Base-by-base conservation (phyloP, 2,888 invertebrate genomes). In the Choreutis nemorana region DNA sequence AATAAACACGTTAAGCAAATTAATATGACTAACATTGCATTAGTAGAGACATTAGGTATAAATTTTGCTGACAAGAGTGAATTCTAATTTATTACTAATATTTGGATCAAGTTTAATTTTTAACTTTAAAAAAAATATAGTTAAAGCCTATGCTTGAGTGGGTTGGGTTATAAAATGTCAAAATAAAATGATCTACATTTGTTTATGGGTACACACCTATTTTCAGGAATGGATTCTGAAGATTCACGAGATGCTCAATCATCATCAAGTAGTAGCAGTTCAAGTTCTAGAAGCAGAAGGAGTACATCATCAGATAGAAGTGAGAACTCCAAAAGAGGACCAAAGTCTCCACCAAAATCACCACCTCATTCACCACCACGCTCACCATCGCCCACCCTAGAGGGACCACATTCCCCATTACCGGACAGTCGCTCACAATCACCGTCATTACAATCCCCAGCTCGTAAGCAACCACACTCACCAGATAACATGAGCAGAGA, bases 171-270 rank as follows among this genome's bases (percentile, higher is more conserved):
- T 12, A 23, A 11, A 29, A 18, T 4, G 16, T 14, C 21, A 23
- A 3, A n/a, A n/a, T 13, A n/a, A n/a, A n/a, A n/a, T n/a, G n/a
- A n/a, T n/a, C n/a, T n/a, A n/a, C n/a, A n/a, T n/a, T n/a, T n/a
- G n/a, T n/a, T n/a, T n/a, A n/a, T n/a, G n/a, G n/a, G n/a, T n/a
- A n/a, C n/a, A n/a, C 36, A 40, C 57, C 62, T 62, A 40, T 50
- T 68, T 64, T 36, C 72, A 79, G 78, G 58, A 46, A 83, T 84
- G 83, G 84, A 84, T 58, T 83, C 83, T 11, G 83, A 83, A 60
- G 83, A 83, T 57, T 84, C 83, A 39, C 68, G 73, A 45, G 83
- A 82, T 66, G 79, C 65, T 44, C 64, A 57, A 34, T 64, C 77
- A 41, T 67, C 79, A 42, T 71, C 78, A 36, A 75, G 75, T 57